Evolutionary conservation across 92 coral and sea anemone genomes (phyloP).

Genomic region (Bergia sp.): DNA sequence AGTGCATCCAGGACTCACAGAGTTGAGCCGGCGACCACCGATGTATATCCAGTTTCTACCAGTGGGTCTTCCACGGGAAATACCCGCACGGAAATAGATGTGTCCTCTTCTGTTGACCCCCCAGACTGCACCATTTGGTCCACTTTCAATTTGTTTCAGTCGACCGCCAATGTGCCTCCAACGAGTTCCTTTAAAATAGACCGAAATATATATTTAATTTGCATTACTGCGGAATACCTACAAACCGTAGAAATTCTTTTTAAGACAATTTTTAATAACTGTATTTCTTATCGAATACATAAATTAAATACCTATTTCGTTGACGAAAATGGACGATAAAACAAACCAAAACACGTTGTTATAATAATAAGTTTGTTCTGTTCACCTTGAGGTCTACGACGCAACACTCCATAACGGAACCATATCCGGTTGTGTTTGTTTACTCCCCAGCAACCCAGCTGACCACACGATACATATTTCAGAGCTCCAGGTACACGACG

Average conservation of each 20-base stretch:
- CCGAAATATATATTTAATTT: not conserved
- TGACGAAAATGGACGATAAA: too few relatives aligned
- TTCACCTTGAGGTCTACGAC: conserved; percentile 7
- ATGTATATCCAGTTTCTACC: conserved; percentile 42
- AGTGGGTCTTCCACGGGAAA: conserved; percentile 29
- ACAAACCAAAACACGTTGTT: too few relatives aligned
- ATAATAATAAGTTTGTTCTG: not conserved
- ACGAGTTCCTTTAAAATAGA: not conserved
- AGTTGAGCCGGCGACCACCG: not conserved
- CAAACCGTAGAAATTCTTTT: too few relatives aligned
- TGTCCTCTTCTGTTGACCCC: conserved; percentile 42
- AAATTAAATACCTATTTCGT: too few relatives aligned
- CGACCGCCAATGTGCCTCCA: conserved; percentile 16
- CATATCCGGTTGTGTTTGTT: conserved; percentile 2
- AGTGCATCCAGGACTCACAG: conserved; percentile 34
- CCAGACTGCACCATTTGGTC: conserved; percentile 51
- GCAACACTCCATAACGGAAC: conserved; percentile 30
- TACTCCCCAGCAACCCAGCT: conserved; percentile 28
- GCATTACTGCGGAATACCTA: not conserved
- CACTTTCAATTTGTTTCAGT: conserved; percentile 50
- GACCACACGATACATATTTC: conserved; percentile 15
- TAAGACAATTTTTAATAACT: too few relatives aligned
- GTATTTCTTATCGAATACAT: too few relatives aligned
- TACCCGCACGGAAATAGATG: conserved; percentile 40
- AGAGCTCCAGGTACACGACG: conserved; percentile 2